These are phyloP conservation scores for Abramis brama DNA, from an alignment of 2,113 vertebrate species.

Conservation along the genomic window DNA sequence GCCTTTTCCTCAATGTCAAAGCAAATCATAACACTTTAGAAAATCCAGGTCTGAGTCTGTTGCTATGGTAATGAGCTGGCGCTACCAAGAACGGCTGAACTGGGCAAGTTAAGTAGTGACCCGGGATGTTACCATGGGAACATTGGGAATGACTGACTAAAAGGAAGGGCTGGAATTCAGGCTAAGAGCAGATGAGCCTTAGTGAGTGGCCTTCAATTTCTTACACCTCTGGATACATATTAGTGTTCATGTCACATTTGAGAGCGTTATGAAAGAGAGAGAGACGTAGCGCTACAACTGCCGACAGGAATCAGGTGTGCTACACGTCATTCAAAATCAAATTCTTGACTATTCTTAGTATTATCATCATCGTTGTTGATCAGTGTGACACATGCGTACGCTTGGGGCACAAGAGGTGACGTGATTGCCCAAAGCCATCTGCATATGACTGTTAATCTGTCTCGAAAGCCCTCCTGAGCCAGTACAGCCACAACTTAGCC, in stretches of 20 bases:
- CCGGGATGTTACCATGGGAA: constrained; percentile 36
- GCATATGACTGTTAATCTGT: constrained; percentile 56
- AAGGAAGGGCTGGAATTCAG: constrained; percentile 31
- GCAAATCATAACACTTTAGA: constrained; percentile 54
- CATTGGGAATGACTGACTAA: constrained; percentile 24
- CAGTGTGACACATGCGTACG: constrained; percentile 44
- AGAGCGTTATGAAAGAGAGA: constrained; percentile 9
- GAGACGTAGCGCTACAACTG: neutral
- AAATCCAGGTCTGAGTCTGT: constrained; percentile 47
- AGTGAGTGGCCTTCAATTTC: constrained; percentile 56
- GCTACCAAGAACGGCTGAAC: constrained; percentile 23
- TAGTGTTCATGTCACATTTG: neutral
- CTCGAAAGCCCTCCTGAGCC: constrained; percentile 22
- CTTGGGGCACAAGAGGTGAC: constrained; percentile 25
- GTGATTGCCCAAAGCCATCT: constrained; percentile 42
- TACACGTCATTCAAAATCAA: constrained; percentile 17
- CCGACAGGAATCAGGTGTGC: constrained; percentile 22
- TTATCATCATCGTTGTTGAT: constrained; percentile 39
- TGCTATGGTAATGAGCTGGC: constrained; percentile 33
- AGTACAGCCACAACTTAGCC: constrained; percentile 31
- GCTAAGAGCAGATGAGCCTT: constrained; percentile 46
- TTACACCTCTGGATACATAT: constrained; percentile 38
- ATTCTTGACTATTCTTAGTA: constrained; percentile 36
- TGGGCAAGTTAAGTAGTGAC: constrained; percentile 15
- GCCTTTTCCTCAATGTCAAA: constrained; percentile 55